Percentiles rank a stretch among this genome's conserved stretches.
phyloP scores from a whole-genome alignment of 2,113 vertebrate species.

The Pholis gunnellus region DNA sequence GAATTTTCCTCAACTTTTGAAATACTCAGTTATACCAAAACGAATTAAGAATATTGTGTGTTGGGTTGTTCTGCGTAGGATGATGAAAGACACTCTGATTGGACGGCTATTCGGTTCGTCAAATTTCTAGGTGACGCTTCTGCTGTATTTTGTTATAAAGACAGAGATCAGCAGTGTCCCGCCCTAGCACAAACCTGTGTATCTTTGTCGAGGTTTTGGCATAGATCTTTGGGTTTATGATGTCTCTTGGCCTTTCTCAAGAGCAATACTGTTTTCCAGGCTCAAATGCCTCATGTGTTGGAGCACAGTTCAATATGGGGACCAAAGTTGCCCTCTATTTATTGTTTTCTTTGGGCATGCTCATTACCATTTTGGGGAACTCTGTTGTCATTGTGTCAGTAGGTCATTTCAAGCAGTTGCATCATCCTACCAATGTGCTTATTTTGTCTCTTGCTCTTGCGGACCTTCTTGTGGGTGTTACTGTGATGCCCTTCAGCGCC shows the following conservation, averaged over 20 bases:
- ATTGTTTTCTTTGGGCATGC: slow-evolving; percentile 57
- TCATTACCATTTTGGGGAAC: slow-evolving; percentile 70
- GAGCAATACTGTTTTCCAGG: slow-evolving; percentile 22
- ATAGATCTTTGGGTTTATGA: background rate
- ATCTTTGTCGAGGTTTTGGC: background rate
- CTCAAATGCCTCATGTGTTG: slow-evolving; percentile 15
- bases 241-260: background rate
- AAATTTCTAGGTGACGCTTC: background rate
- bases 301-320: slow-evolving; percentile 8
- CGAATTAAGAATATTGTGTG: too few relatives aligned
- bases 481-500: slow-evolving; percentile 69
- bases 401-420: slow-evolving; percentile 72
- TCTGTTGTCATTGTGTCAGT: slow-evolving; percentile 71
- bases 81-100: background rate
- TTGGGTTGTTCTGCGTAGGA: background rate
- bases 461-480: slow-evolving; percentile 58
- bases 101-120: background rate
- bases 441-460: slow-evolving; percentile 73
- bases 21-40: too few relatives aligned
- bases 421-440: slow-evolving; percentile 75
- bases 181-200: background rate
- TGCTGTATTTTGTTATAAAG: background rate
- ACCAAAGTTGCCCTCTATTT: background rate
- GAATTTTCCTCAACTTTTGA: background rate
- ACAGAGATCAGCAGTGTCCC: background rate